Base-by-base conservation (phyloP, 2,797 vertebrate species). In the Sebastiscus albofasciatus region DNA sequence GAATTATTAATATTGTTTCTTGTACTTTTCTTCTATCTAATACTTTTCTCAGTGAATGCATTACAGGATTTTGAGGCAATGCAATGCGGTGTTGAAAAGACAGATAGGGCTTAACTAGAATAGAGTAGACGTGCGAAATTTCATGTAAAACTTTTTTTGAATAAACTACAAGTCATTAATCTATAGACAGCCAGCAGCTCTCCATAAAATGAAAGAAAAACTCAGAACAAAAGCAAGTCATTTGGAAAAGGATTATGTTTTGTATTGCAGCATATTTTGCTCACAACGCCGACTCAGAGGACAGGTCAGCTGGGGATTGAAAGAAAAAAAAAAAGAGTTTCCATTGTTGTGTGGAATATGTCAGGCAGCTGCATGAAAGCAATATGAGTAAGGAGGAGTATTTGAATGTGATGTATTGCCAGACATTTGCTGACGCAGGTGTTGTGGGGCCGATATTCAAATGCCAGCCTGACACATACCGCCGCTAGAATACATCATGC, bases 341-440 rank as follows among this genome's bases (percentile, higher is more conserved):
- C n/a, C 24, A 34, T 73, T 78, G 31, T 74, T 76, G 59, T 61
- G 60, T 62, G 8, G 83, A 71, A 68, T 65, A 64, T 70, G 60
- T 75, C 75, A 84, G 65, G 27, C 65, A 64, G 71, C 72, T 49
- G 31, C 69, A 77, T 62, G 56, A 82, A 81, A 66, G 65, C 66
- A 80, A 80, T 60, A 77, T 18, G 61, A 73, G 67, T 27, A 11
- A 65, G 42, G 62, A 61, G 55, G 72, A 72, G 71, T 69, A 74
- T 84, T 27, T 77, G 73, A 88, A 87, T 56, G 72, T 90, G 87
- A 93, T 86, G 73, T 58, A 87, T 84, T 71, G 77, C 85, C 66
- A 85, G 80, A 87, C 67, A 83, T 90, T 83, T 91, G 90, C 88
- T 93, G 91, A 93, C 68, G 65, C 73, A 82, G 83, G 87, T 92